phyloP scores from a whole-genome alignment of 92 coral and sea anemone species.

The Muricea muricata region DNA sequence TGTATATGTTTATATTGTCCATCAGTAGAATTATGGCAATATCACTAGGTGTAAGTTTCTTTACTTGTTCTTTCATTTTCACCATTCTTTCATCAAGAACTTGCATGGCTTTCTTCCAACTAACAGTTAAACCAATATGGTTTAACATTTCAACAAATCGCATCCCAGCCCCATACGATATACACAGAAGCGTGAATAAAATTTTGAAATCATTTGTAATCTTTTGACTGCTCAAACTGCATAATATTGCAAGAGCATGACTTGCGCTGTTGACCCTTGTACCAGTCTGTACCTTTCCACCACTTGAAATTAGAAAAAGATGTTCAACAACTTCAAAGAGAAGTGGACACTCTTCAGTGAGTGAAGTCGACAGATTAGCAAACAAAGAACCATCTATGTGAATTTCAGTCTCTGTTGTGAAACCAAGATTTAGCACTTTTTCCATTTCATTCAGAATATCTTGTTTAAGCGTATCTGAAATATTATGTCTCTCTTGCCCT shows the following conservation, averaged over 20 bases:
- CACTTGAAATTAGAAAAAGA: background rate
- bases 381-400: constrained; percentile 13
- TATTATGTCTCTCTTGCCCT: background rate
- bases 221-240: constrained; percentile 40
- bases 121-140: constrained; percentile 48
- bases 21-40: constrained; percentile 44
- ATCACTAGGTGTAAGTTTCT: constrained; percentile 39
- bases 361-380: background rate
- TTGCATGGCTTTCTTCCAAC: constrained; percentile 59
- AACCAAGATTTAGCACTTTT: background rate
- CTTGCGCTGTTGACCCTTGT: constrained; percentile 13
- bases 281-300: constrained; percentile 14
- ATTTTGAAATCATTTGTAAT: constrained; percentile 44
- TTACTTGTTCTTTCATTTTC: constrained; percentile 19
- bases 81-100: constrained; percentile 38
- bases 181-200: constrained; percentile 39
- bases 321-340: constrained; percentile 16
- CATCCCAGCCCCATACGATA: constrained; percentile 42
- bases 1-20: constrained; percentile 61
- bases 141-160: constrained; percentile 43
- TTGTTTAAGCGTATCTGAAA: background rate
- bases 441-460: background rate
- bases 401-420: constrained; percentile 1
- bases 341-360: constrained; percentile 1
- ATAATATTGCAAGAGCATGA: constrained; percentile 39